These are phyloP conservation scores for Aythya baeri DNA, from an alignment of 2,113 vertebrate species.

Conservation along the genomic window DNA sequence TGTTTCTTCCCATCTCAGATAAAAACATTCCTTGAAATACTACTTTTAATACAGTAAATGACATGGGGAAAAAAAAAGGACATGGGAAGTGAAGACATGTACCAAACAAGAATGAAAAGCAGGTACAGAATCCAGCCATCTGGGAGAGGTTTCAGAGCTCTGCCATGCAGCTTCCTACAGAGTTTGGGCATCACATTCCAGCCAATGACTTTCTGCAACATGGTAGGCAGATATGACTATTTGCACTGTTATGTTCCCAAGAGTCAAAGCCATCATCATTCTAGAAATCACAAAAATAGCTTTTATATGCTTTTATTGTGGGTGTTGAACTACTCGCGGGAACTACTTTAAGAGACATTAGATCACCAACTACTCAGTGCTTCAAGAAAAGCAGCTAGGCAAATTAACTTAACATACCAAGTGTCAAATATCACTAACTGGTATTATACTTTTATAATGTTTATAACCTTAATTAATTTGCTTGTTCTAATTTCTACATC, in stretches of 20 bases:
- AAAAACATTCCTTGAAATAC: not conserved
- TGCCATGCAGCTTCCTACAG: not conserved
- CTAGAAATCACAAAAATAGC: not conserved
- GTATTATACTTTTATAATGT: not conserved
- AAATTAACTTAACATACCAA: not conserved
- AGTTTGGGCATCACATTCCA: not conserved
- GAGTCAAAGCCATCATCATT: not conserved
- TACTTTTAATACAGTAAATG: not conserved
- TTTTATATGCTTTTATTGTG: not conserved
- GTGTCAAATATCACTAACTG: not conserved
- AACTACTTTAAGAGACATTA: not conserved
- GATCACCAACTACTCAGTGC: not conserved
- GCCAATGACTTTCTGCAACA: not conserved
- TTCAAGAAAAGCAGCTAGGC: not conserved
- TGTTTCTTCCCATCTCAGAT: not conserved
- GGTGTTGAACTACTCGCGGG: not conserved
- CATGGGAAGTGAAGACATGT: rapidly evolving
- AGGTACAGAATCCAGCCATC: rapidly evolving
- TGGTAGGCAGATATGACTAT: not conserved
- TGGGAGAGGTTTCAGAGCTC: rapidly evolving
- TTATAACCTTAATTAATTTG: not conserved
- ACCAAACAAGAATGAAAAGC: not conserved
- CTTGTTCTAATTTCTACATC: not conserved
- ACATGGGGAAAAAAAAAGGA: not conserved
- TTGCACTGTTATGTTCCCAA: not conserved